Base-by-base conservation (phyloP, 1,140 invertebrate genomes). In the Rhysida immarginata region DNA sequence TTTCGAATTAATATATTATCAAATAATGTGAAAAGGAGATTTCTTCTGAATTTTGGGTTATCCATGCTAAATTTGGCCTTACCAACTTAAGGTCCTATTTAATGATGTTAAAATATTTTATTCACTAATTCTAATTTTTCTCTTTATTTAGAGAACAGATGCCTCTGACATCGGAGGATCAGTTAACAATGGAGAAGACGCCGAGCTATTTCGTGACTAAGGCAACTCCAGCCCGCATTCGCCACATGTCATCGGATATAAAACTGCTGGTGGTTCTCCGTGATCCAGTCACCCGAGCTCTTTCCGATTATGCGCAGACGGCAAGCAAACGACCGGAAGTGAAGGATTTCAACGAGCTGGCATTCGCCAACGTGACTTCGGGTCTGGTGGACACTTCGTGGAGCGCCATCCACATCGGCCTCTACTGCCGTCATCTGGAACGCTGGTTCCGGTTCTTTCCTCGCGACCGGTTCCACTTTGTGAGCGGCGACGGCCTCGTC, bases 171-270 rank as follows among this genome's bases (percentile, higher is more conserved):
- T 70, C 84, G 21, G 77, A 80, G 60, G 83, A 83, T 0, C 87
- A 93, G 68, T 76, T 94, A 16, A 94, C 90, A 1, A 89, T 96
- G 76, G 92, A 96, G 67, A 96, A 96, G 69, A 91, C 88, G 0
- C 92, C 92, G 0, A 88, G 86, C 41, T 96, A 96, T 66, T 95
- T 93, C 74, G 82, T 95, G 29, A 92, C 87, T 1, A 79, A 82
- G 60, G 84, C 87, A 58, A 90, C 84, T 2, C 88, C 92, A 0
- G 74, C 77, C 52, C 74, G 88, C 45, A 84, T 96, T 1, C 81
- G 82, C 61, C 77, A 81, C 44, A 90, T 95, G 87, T 90, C 92
- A 65, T 80, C 83, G 3, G 75, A 79, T 8, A 84, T 86, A 26
- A 90, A 87, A 69, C 71, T 96, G 11, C 75, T 96, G 23, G 78